Evolutionary conservation across 2,888 invertebrate species (phyloP), one percentile per base, ranked within the genome.

Genomic region (Subacronicta megacephala): DNA sequence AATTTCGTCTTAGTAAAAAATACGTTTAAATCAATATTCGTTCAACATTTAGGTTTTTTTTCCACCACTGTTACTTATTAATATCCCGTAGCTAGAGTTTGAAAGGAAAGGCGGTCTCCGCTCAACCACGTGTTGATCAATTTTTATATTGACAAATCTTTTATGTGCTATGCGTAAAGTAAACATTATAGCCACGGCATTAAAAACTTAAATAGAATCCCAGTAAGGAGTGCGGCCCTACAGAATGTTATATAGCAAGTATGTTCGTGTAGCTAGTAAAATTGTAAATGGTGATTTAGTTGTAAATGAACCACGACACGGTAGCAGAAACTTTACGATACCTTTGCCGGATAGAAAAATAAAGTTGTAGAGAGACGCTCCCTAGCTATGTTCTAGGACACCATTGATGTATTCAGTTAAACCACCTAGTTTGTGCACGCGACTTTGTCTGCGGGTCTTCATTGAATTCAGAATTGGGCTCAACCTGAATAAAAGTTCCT

Each of bases 101-200:
- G 23, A 53, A 55, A 45, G 52, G 41, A 47, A 44, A 54, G 41
- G 56, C 47, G 46, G 59, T 49, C 43, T 51, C 37, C 42, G 35
- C 23, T 38, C 35, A 41, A 17, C 46, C 56, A 62, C 60, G 57
- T 56, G 72, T 41, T 62, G 36, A 57, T 56, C 10, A 58, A 45
- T 61, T 71, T 69, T 72, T 61, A 66, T 75, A 63, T 53, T 66
- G 67, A 71, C 75, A 72, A 58, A 66, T 42, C 38, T 71, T 72
- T 58, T 57, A 72, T 65, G 58, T 47, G 56, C 43, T 59, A 54
- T 69, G 54, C 29, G 45, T 60, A 57, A 69, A 61, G 62, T 71
- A 62, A 72, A 72, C 57, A 70, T 69, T 59, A 62, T 61, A 56
- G 61, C 49, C 31, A 38, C 26, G 29, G 26, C 37, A 51, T 62